These are phyloP conservation scores for Nerophis ophidion DNA, from an alignment of 2,113 vertebrate genomes.

Conservation along the genomic window DNA sequence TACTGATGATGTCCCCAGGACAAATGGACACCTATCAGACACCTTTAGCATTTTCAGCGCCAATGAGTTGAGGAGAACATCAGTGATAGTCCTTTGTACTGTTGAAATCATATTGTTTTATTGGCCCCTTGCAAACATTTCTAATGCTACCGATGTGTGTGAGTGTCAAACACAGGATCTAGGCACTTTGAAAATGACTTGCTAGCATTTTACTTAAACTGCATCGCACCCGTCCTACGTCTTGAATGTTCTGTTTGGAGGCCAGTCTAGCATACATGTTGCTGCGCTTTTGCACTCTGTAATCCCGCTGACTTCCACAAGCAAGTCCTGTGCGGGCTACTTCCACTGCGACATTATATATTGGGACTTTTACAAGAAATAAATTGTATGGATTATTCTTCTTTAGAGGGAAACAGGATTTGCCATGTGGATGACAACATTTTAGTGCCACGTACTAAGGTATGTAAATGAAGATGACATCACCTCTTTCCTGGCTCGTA, in stretches of 20 bases:
- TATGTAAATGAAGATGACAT: slow-evolving; percentile 26
- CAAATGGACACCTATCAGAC: too few relatives aligned
- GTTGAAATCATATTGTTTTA: too few relatives aligned
- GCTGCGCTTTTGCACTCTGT: neutral
- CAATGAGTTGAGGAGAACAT: too few relatives aligned
- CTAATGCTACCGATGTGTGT: too few relatives aligned
- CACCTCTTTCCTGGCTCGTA: slow-evolving; percentile 20
- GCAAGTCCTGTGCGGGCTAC: neutral
- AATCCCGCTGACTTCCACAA: neutral
- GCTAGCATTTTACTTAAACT: slow-evolving; percentile 48
- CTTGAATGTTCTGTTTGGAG: slow-evolving; percentile 22
- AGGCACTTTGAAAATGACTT: neutral
- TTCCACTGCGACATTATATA: slow-evolving; percentile 41
- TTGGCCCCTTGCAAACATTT: too few relatives aligned
- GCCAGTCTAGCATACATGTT: neutral
- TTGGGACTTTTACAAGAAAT: slow-evolving; percentile 42
- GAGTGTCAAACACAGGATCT: too few relatives aligned
- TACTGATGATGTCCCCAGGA: too few relatives aligned
- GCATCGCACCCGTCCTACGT: slow-evolving; percentile 15
- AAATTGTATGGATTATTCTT: slow-evolving; percentile 18
- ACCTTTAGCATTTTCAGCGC: too few relatives aligned
- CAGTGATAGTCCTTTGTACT: too few relatives aligned
- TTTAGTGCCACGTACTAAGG: slow-evolving; percentile 23
- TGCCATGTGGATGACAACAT: too few relatives aligned
- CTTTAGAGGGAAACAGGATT: slow-evolving; percentile 10